Base-by-base conservation (phyloP, 2,113 vertebrate genomes). In the Morone chrysops region DNA sequence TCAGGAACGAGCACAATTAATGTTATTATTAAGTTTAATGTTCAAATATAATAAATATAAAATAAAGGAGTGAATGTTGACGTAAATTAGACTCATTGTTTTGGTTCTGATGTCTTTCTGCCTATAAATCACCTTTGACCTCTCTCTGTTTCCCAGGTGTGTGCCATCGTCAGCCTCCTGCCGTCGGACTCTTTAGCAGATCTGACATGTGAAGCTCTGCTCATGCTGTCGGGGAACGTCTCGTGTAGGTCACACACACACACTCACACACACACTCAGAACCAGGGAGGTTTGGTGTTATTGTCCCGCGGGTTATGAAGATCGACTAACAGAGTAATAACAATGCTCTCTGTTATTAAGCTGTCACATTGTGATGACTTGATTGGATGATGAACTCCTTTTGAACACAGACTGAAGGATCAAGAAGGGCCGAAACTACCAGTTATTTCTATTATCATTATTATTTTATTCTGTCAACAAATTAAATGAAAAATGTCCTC, bases 171-270 rank as follows among this genome's bases (percentile, higher is more conserved):
- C 4, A 90, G 87, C 84, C 80, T 92, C 8, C 78, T 93, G 80
- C 78, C 92, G 7, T n/a, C 80, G 0, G 88, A 83, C 81, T 84
- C 83, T 0, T 54, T 70, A 0, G 89, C 88, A 3, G 91, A 95
- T 5, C 18, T 93, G 82, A 93, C 94, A 47, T 95, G 95, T 82
- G 94, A 95, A 62, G 84, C 92, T 36, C 79, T 93, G 78, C 89
- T 92, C 13, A 40, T 90, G 85, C 80, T 93, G 57, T 80, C 92
- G 3, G 92, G 89, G 57, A 94, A 95, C 16, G 40, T 91, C 70
- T 93, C 94, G 8, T 14, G 94, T 95, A 92, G 91, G 94, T 91
- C 1, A 3, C 66, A 18, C 8, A 43, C 71, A 63, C 60, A 62
- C 54, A 5, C 60, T 14, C 57, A 50, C 12, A 45, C 56, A 17